Conservation (phyloP, 37 sponge, comb jelly and placozoan genomes). For the Axinella damicornis region DNA sequence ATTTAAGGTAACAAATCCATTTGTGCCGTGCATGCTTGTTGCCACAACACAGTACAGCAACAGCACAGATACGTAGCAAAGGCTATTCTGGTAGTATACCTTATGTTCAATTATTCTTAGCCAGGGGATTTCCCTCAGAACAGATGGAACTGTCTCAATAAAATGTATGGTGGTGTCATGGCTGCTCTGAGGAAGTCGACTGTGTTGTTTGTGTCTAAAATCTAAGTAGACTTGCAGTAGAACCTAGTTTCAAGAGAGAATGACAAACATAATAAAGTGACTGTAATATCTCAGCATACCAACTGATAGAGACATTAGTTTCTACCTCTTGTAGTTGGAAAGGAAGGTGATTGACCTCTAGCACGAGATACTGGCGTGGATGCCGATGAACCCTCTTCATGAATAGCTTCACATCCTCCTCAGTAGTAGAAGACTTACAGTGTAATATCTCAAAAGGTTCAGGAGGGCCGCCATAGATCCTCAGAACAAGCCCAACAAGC, state of each 20-base stretch:
- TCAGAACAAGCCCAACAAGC: too few relatives aligned
- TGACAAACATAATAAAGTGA: too few relatives aligned
- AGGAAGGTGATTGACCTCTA: slow-evolving; percentile 74
- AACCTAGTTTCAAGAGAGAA: neutral
- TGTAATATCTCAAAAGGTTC: neutral
- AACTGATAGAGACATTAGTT: too few relatives aligned
- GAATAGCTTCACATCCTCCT: slow-evolving; percentile 64
- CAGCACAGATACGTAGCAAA: too few relatives aligned
- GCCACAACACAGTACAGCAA: too few relatives aligned
- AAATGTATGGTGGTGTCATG: slow-evolving; percentile 51
- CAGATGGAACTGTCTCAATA: slow-evolving; percentile 81
- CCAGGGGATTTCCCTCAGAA: slow-evolving; percentile 88
- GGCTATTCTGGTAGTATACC: too few relatives aligned
- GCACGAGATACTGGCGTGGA: slow-evolving; percentile 45
- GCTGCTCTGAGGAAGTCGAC: neutral
- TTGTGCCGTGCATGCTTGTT: too few relatives aligned
- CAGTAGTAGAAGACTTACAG: slow-evolving; percentile 13
- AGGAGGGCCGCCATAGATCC: too few relatives aligned
- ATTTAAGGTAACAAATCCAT: too few relatives aligned
- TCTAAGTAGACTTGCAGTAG: slow-evolving; percentile 44
- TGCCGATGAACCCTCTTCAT: slow-evolving; percentile 26
- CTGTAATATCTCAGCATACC: too few relatives aligned
- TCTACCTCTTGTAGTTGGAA: slow-evolving; percentile 45
- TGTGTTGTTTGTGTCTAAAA: slow-evolving; percentile 2
- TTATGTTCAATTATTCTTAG: slow-evolving; percentile 77